Percentiles rank a stretch among this genome's conserved stretches.
phyloP scores from a whole-genome alignment of 2,888 invertebrate species.

The Hemithea aestivaria region DNA sequence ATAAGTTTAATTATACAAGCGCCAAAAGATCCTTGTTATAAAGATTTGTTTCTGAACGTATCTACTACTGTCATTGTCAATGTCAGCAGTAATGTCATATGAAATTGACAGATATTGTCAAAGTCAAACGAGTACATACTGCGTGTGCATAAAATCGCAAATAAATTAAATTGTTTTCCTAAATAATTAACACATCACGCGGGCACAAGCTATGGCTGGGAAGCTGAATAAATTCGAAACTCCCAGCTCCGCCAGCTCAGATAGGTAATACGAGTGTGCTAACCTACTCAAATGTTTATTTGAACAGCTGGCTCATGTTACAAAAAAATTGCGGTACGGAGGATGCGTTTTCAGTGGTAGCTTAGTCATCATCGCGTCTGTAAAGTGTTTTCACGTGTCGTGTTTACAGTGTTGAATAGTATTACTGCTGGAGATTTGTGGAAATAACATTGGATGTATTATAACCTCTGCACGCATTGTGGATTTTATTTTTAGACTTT shows the following conservation, averaged over 20 bases:
- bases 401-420: constrained; percentile 45
- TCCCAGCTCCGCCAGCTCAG: constrained; percentile 94
- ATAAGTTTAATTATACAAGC: too few species aligned
- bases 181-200: constrained; percentile 33
- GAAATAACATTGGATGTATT: constrained; percentile 43
- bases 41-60: too few species aligned
- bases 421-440: constrained; percentile 32
- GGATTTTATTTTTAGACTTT: constrained; percentile 72
- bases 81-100: too few species aligned
- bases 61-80: background rate
- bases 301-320: constrained; percentile 69
- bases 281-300: constrained; percentile 64
- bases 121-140: constrained; percentile 29
- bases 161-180: constrained; percentile 32
- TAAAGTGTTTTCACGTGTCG: constrained; percentile 45
- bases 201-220: constrained; percentile 64
- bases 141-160: constrained; percentile 51
- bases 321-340: constrained; percentile 47
- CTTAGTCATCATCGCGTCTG: constrained; percentile 45
- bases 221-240: constrained; percentile 86
- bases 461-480: constrained; percentile 71
- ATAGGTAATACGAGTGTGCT: constrained; percentile 84
- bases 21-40: too few species aligned
- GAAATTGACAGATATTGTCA: background rate
- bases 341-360: constrained; percentile 50